Percentiles rank a stretch among this genome's conserved stretches.
Evolutionary conservation across 2,113 vertebrate species (phyloP).

Genomic region (Bathybates hornii): DNA sequence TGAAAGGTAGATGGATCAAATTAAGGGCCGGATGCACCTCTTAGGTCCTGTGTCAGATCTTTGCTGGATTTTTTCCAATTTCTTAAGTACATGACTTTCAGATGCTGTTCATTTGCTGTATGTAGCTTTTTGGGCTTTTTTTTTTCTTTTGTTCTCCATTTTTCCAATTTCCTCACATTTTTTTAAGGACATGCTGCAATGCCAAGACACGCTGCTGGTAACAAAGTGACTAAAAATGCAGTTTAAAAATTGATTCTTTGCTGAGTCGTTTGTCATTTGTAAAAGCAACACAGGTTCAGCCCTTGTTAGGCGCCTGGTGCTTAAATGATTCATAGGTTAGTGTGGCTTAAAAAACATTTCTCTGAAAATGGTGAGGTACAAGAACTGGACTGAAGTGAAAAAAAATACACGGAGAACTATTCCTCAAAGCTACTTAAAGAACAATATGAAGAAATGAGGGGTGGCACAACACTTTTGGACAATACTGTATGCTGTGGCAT

Average conservation of each 20-base stretch:
- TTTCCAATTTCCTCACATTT: not conserved
- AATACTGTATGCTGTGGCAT: not conserved
- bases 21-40: fast-evolving
- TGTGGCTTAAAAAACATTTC: not conserved
- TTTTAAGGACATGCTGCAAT: not conserved
- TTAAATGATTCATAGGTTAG: not conserved
- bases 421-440: not conserved
- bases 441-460: not conserved
- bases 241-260: not conserved
- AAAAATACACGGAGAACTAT: not conserved
- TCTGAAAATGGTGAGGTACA: not conserved
- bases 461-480: not conserved
- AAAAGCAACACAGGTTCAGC: not conserved
- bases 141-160: not conserved
- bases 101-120: not conserved
- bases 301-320: not conserved
- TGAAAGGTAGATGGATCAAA: not conserved
- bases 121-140: not conserved
- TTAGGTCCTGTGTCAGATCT: not conserved
- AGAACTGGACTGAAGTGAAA: not conserved
- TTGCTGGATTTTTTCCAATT: not conserved
- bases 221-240: not conserved
- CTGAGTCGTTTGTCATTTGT: not conserved
- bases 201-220: not conserved
- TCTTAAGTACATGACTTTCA: not conserved